Evolutionary conservation across 2,113 vertebrate genomes (phyloP).

Genomic region (Scomber scombrus): DNA sequence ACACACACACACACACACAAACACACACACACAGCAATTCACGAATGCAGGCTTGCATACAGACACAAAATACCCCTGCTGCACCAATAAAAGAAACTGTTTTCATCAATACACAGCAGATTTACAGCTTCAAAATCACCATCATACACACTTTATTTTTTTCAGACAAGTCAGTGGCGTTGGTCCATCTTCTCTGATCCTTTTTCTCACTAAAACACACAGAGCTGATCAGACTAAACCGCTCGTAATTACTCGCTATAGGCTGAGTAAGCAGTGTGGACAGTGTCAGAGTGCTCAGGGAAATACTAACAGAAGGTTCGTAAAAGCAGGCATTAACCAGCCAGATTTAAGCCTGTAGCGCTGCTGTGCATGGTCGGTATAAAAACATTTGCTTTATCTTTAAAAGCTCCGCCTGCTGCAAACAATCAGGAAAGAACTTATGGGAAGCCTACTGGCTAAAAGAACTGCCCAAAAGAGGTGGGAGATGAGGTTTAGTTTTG

Average conservation of each 20-base stretch:
- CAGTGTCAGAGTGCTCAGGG: constrained; percentile 63
- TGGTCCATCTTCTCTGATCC: constrained; percentile 52
- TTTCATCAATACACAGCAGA: constrained; percentile 53
- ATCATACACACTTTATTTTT: constrained; percentile 43
- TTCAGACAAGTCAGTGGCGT: constrained; percentile 46
- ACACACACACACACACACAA: neutral
- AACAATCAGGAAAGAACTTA: constrained; percentile 60
- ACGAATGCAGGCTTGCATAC: neutral
- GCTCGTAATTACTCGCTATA: constrained; percentile 69
- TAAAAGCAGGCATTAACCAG: constrained; percentile 72
- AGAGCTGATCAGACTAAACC: constrained; percentile 65
- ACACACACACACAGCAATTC: neutral
- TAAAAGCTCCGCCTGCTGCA: constrained; percentile 56
- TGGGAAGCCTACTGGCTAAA: constrained; percentile 25
- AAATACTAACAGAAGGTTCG: constrained; percentile 76
- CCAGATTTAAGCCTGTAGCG: constrained; percentile 73
- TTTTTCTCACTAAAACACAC: constrained; percentile 37
- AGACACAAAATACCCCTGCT: constrained; percentile 8
- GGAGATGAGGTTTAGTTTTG: constrained; percentile 33
- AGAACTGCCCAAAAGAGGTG: constrained; percentile 12
- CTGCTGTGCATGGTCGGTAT: constrained; percentile 41
- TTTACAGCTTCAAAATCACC: constrained; percentile 56
- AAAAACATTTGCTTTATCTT: constrained; percentile 66
- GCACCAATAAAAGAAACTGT: constrained; percentile 29
- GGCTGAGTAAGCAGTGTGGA: constrained; percentile 76